A percentile compares a stretch with the other conserved stretches of the same genome.
Conservation (phyloP, 2,113 vertebrate genomes). For the Corynorhinus townsendii region DNA sequence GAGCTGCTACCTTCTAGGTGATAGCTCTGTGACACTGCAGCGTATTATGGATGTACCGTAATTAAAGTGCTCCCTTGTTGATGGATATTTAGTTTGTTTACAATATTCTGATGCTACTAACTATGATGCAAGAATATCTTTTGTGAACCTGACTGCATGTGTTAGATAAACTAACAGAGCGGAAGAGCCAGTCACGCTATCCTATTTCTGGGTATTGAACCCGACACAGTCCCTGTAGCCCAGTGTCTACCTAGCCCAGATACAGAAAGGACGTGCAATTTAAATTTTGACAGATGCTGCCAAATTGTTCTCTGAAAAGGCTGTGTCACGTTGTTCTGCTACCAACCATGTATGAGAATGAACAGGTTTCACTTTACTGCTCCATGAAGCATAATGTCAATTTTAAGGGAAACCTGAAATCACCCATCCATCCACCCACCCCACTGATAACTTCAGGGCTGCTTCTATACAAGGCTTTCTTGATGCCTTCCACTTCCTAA, state of each 20-base stretch:
- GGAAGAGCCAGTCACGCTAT: background rate
- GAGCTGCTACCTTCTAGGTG: background rate
- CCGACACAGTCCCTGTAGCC: background rate
- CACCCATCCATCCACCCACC: background rate
- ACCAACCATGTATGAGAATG: background rate
- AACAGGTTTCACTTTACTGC: constrained; percentile 33
- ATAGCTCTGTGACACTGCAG: fast-evolving
- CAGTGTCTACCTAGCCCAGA: background rate
- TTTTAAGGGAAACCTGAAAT: background rate
- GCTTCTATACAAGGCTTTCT: background rate
- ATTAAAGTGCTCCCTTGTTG: background rate
- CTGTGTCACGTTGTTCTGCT: background rate
- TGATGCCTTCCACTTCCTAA: background rate
- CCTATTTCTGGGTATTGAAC: background rate
- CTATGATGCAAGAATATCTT: background rate
- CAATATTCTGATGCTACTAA: background rate
- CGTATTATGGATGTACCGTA: fast-evolving
- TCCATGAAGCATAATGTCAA: background rate
- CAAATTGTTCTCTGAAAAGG: constrained; percentile 27
- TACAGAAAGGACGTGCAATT: background rate
- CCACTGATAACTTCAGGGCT: background rate
- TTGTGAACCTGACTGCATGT: background rate
- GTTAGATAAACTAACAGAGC: background rate
- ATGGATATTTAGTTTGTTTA: background rate
- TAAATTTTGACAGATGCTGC: constrained; percentile 25